phyloP scores from a whole-genome alignment of 2,888 invertebrate genomes.

The Netelia virgata region DNA sequence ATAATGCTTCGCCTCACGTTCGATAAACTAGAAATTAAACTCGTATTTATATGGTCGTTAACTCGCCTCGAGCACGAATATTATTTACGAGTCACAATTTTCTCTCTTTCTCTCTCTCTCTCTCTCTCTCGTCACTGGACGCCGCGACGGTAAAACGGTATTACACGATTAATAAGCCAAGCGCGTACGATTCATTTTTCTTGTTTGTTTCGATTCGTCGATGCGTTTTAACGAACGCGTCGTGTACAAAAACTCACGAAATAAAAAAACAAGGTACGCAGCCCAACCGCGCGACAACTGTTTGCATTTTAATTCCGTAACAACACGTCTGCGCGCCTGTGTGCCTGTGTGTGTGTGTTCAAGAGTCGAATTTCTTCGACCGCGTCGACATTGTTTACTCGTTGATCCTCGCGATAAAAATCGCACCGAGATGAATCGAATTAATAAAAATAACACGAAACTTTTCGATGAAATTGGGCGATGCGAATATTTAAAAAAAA shows the following conservation, averaged over 20 bases:
- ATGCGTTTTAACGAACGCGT: conserved; percentile 3
- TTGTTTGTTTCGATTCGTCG: neutral
- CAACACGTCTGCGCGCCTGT: no score
- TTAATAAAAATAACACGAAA: no score
- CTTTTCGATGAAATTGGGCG: no score
- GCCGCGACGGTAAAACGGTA: conserved; percentile 39
- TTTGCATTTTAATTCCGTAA: no score
- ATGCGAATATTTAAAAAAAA: no score
- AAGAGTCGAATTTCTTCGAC: no score
- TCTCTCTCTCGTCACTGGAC: conserved; percentile 50
- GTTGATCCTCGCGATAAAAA: no score
- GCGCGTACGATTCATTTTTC: conserved; percentile 21
- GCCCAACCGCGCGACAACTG: no score
- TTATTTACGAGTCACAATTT: conserved; percentile 63
- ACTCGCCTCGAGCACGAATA: conserved; percentile 59
- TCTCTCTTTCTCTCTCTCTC: no score
- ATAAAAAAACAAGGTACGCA: neutral
- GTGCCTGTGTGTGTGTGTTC: no score
- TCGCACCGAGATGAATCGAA: no score
- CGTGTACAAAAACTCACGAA: neutral
- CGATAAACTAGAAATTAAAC: conserved; percentile 66
- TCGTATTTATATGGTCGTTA: conserved; percentile 66
- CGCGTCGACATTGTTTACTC: no score
- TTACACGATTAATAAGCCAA: conserved; percentile 39
- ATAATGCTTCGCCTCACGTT: conserved; percentile 59